A percentile compares a stretch with the other conserved stretches of the same genome.
Evolutionary conservation across 2,888 invertebrate genomes (phyloP).

Genomic region (Azorinus chamasolen): DNA sequence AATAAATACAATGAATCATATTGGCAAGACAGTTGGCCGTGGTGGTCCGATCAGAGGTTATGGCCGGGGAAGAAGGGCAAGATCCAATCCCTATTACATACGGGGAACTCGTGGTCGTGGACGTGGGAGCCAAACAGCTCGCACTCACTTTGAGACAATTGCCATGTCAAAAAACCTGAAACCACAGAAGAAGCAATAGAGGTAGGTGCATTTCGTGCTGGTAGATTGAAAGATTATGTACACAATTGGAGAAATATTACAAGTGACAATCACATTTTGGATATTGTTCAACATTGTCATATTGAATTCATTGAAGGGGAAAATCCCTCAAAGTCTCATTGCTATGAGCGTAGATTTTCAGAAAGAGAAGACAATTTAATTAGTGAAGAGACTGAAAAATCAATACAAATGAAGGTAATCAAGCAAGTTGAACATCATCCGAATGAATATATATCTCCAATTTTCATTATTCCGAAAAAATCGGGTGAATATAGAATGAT

Average conservation of each 20-base stretch:
- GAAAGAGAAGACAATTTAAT: constrained; percentile 8
- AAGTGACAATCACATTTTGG: constrained; percentile 6
- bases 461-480: constrained; percentile 51
- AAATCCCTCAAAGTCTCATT: constrained; percentile 3
- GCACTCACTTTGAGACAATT: no score
- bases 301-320: constrained; percentile 10
- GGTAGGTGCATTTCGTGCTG: no score
- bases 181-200: no score
- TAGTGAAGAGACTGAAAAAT: constrained; percentile 1
- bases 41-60: constrained; percentile 9
- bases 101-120: no score
- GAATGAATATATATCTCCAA: constrained; percentile 48
- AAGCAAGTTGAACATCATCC: constrained; percentile 6
- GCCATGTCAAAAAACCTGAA: no score
- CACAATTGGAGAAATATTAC: constrained; percentile 21
- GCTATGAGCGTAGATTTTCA: constrained; percentile 13
- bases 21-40: constrained; percentile 14
- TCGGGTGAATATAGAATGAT: constrained; percentile 49
- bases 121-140: no score
- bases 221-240: constrained; percentile 13
- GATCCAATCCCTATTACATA: no score
- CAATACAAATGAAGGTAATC: constrained; percentile 22
- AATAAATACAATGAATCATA: constrained; percentile 35
- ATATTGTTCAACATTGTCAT: constrained; percentile 23
- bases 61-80: neutral